Evolutionary conservation across 2,888 invertebrate genomes (phyloP), one percentile per base, ranked within the genome.

Genomic region (Troilus luridus): DNA sequence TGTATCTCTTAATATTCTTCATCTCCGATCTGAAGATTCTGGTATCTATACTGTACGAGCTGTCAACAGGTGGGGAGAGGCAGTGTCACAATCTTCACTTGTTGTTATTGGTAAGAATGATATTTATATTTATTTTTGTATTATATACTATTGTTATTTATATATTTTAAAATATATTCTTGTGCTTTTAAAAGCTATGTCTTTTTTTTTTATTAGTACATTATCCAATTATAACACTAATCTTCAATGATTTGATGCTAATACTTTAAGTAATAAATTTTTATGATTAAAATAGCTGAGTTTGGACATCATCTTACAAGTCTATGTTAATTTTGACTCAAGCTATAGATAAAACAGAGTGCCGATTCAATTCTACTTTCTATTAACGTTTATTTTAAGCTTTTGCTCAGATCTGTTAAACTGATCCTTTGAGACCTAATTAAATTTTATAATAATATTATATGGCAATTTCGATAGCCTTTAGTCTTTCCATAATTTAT

Each of bases 1-100:
- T 96, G 98, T 99, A 95, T 98, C 98, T 95, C 97, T 99, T 94
- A 99, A 99, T 95, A 98, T 99, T 95, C 96, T 98, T 97, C 98
- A 99, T 97, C 97, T 99, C 96, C 97, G 98, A 95, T 97, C 97
- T 96, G 99, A 99, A 96, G 99, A 99, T 96, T 97, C 98, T 94
- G 99, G 99, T 95, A 97, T 97, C 95, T 98, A 98, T 94, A 98
- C 98, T 93, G 97, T 97, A 94, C 96, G 98, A 94, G 98, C 98
- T 95, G 97, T 97, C 93, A 98, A 98, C 94, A 97, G 97, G 94
- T 95, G 97, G 94, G 98, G 98, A 93, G 98, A 98, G 95, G 98
- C 98, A 93, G 96, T 98, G 93, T 97, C 98, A 94, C 96, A 97
- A 93, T 97, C 98, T 92, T 95, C 96, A 91, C 96, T 98, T 92